Evolutionary conservation across 2,888 invertebrate species (phyloP), one percentile per base, ranked within the genome.

Genomic region (Brachycybe producta): DNA sequence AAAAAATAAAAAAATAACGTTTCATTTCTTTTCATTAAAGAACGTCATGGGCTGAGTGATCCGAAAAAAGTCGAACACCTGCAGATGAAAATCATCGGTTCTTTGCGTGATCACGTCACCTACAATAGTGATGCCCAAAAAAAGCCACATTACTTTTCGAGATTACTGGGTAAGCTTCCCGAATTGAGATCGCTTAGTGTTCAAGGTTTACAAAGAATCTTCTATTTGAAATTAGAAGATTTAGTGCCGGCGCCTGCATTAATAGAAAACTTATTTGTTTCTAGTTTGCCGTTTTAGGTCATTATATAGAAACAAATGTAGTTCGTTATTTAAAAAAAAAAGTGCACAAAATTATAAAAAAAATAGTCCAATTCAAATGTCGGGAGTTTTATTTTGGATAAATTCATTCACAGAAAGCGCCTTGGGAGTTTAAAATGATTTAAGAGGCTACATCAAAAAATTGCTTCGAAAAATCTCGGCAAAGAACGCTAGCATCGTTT

Each of bases 21-120:
- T n/a, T n/a, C n/a, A n/a, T n/a, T n/a, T n/a, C n/a, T n/a, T n/a
- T n/a, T n/a, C n/a, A n/a, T 65, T 67, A 39, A 76, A 92, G 92
- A 91, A 69, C 80, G 94, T 24, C 91, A 91, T 65, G 92, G 92
- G 40, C 71, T 95, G 58, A 82, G 83, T 63, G 91, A 94, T 63
- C 86, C 88, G 1, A 82, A 84, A 64, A 82, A 85, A 60, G 86
- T 95, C 58, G 95, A 97, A 67, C 87, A 86, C 61, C 74, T 95
- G 17, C 94, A 97, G 68, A 91, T 88, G 84, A 92, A 91, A 70
- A 86, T 97, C 62, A 90, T 95, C 61, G 85, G 87, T 55, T 90
- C 92, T 53, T 74, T 97, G 52, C 80, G 92, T 39, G 95, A 97
- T 63, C 95, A 97, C 72, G 91, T 92, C 65, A 92, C 91, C 19